A percentile compares a stretch with the other conserved stretches of the same genome.
These are phyloP conservation scores for Lasiommata megera DNA, from an alignment of 2,888 invertebrate species.

Conservation along the genomic window DNA sequence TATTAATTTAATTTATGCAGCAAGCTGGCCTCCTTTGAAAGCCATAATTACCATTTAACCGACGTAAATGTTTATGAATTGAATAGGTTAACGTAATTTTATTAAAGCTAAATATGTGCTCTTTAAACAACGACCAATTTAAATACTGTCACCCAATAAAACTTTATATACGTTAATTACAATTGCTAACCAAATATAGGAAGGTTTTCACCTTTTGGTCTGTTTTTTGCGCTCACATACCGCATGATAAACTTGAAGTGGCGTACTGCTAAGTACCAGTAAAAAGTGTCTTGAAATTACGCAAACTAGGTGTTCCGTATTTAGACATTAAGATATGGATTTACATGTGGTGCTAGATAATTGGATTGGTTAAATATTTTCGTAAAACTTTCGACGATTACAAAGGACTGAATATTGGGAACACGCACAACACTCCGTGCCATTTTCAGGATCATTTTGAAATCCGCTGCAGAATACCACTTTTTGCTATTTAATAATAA, in stretches of 20 bases:
- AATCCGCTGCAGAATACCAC: too few relatives aligned
- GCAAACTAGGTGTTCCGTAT: not conserved
- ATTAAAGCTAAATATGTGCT: not conserved
- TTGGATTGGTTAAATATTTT: too few relatives aligned
- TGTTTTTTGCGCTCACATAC: not conserved
- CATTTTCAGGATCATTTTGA: too few relatives aligned
- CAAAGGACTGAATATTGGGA: too few relatives aligned
- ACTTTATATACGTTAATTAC: slow-evolving; percentile 25
- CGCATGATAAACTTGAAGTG: not conserved
- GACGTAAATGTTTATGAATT: not conserved
- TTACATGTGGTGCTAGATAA: too few relatives aligned
- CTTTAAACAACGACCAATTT: slow-evolving; percentile 17
- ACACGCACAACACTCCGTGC: too few relatives aligned
- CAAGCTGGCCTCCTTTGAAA: not conserved
- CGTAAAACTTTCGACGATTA: too few relatives aligned
- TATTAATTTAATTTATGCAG: not conserved
- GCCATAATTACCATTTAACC: not conserved
- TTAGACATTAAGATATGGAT: too few relatives aligned
- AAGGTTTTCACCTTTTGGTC: slow-evolving; percentile 6
- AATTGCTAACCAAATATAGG: slow-evolving; percentile 6
- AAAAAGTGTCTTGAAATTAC: not conserved
- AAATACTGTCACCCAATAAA: slow-evolving; percentile 29
- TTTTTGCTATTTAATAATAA: too few relatives aligned
- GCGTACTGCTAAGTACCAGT: not conserved
- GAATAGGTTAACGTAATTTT: not conserved